These are phyloP conservation scores for Phyllotreta striolata DNA, from an alignment of 2,888 invertebrate genomes.

Conservation along the genomic window DNA sequence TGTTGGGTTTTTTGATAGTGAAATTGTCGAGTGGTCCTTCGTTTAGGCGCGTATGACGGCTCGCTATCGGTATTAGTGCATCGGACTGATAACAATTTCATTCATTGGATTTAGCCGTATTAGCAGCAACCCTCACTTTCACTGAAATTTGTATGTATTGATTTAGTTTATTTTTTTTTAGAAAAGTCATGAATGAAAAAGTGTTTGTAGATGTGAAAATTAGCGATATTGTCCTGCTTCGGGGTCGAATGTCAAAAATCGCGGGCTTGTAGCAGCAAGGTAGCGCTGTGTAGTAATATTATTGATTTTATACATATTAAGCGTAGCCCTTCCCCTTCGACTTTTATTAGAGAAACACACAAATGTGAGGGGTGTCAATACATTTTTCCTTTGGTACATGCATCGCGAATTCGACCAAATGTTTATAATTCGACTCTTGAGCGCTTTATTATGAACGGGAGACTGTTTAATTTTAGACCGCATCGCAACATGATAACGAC, in stretches of 20 bases:
- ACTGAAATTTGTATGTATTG: conserved; percentile 33
- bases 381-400: neutral
- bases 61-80: conserved; percentile 35
- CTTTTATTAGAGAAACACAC: conserved; percentile 42
- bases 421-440: conserved; percentile 11
- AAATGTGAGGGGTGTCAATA: conserved; percentile 27
- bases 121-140: conserved; percentile 21
- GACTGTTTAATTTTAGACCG: conserved; percentile 20
- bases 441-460: neutral
- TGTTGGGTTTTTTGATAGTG: conserved; percentile 39
- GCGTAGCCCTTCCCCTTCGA: conserved; percentile 44
- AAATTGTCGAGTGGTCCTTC: conserved; percentile 39
- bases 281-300: conserved; percentile 57
- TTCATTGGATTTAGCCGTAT: conserved; percentile 18
- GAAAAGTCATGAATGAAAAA: conserved; percentile 38
- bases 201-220: conserved; percentile 8
- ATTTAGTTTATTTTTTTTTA: conserved; percentile 26
- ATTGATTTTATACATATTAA: conserved; percentile 57
- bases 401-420: conserved; percentile 8
- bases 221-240: conserved; percentile 18
- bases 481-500: conserved; percentile 12
- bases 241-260: conserved; percentile 48
- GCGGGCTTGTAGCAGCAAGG: conserved; percentile 47
- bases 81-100: conserved; percentile 8
- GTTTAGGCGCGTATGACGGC: conserved; percentile 11